Base-by-base conservation (phyloP, 2,888 invertebrate species). In the Punctoribates punctum region DNA sequence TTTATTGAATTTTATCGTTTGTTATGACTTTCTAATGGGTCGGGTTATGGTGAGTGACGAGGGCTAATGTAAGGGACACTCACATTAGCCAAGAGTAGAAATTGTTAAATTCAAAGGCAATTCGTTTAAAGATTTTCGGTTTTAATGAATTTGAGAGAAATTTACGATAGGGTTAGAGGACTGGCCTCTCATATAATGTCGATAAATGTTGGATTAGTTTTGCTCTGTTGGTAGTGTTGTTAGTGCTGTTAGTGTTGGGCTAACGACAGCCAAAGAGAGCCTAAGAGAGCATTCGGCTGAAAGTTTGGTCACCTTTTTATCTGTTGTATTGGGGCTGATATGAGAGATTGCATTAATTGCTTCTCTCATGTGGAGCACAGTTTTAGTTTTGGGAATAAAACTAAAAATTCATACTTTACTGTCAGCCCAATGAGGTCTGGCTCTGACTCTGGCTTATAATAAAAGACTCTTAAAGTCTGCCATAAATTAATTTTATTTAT, bases 341-440 rank as follows among this genome's bases (percentile, higher is more conserved):
- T 70, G 42, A 46, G 70, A 46, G 70, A 70, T 70, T 70, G 70
- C 70, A 23, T 70, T 70, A 70, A 70, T 70, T 70, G 70, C 70
- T 70, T 70, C 70, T 70, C 38, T 70, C 70, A 62, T 62, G 57
- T 57, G 57, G 57, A 57, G 57, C 57, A 57, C 8, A 57, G 57
- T 57, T 57, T 57, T 25, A 57, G 57, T 25, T 57, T 48, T 48
- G 48, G 2, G 29, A 65, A 23, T 17, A 65, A 65, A 65, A 34
- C 29, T 27, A 65, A 65, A 60, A 60, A 34, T 65, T 29, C 29
- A 65, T 65, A 65, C 65, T 65, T 65, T 34, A 34, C 34, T 65
- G 65, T 65, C 57, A 57, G 29, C 65, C 65, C 29, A 65, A 65
- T 65, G 34, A 65, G 65, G 34, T 29, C 34, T 34, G 65, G 34